These are phyloP conservation scores for Pagrus major DNA, from an alignment of 2,113 vertebrate species.

Conservation along the genomic window DNA sequence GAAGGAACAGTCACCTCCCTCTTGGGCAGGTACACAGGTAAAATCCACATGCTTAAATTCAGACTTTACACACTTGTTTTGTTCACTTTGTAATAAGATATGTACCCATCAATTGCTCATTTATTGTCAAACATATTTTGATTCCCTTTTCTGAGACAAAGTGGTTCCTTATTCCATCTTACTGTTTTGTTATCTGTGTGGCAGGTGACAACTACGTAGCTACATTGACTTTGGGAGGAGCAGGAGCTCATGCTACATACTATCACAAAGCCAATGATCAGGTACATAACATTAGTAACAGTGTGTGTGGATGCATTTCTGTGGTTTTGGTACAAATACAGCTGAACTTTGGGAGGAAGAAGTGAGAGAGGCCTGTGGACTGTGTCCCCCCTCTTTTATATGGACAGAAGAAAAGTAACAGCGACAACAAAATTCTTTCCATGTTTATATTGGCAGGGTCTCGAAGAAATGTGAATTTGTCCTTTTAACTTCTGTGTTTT, in stretches of 20 bases:
- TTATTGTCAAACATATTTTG: no score
- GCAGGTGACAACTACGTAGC: constrained; percentile 90
- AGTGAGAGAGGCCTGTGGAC: no score
- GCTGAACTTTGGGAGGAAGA: no score
- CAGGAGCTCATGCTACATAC: constrained; percentile 91
- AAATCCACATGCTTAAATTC: background rate
- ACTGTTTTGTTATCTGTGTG: background rate
- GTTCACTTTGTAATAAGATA: background rate
- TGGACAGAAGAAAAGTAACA: background rate
- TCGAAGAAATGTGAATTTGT: background rate
- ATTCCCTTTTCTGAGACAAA: background rate
- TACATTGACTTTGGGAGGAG: constrained; percentile 89
- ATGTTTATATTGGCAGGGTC: background rate
- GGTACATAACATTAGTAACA: constrained; percentile 66
- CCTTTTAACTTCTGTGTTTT: background rate
- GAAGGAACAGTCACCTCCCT: constrained; percentile 91
- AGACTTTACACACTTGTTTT: background rate
- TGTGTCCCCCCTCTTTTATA: no score
- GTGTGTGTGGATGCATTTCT: background rate
- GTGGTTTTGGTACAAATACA: background rate
- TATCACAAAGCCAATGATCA: constrained; percentile 95
- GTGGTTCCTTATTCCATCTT: background rate
- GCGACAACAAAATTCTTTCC: accelerated
- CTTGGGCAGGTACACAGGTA: constrained; percentile 90
- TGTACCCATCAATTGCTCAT: background rate